Conservation (phyloP, 2,797 vertebrate genomes). For the Rhadinocentrus ornatus region DNA sequence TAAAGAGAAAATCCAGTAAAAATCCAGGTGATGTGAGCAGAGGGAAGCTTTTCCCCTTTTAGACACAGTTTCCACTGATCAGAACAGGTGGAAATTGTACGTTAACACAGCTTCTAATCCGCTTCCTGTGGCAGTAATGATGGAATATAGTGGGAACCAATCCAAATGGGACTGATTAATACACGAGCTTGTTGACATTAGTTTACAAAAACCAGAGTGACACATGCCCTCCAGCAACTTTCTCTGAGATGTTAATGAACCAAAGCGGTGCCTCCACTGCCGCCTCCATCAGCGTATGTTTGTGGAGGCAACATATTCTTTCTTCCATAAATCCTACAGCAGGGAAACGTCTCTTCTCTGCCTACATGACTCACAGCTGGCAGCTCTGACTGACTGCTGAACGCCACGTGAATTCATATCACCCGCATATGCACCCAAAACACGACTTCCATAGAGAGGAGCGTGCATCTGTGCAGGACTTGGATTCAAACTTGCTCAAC, state of each 20-base stretch:
- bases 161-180: not conserved
- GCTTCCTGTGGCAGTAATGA: not conserved
- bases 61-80: too few species aligned
- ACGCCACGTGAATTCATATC: constrained; percentile 36
- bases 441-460: constrained; percentile 16
- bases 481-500: constrained; percentile 25
- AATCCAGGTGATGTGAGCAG: not conserved
- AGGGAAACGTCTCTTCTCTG: constrained; percentile 15
- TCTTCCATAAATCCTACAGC: constrained; percentile 12
- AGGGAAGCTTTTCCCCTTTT: not conserved
- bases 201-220: not conserved
- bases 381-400: constrained; percentile 35
- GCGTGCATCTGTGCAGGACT: constrained; percentile 38
- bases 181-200: not conserved
- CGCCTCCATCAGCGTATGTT: constrained; percentile 20
- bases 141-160: not conserved
- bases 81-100: not conserved
- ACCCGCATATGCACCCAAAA: constrained; percentile 45
- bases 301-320: constrained; percentile 27
- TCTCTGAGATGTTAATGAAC: constrained; percentile 36
- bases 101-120: not conserved
- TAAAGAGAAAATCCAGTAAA: too few species aligned
- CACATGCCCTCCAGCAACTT: constrained; percentile 11
- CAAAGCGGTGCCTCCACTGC: not conserved
- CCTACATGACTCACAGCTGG: constrained; percentile 9